Evolutionary conservation across 1,140 invertebrate genomes (phyloP).

Genomic region (Eumeta japonica): DNA sequence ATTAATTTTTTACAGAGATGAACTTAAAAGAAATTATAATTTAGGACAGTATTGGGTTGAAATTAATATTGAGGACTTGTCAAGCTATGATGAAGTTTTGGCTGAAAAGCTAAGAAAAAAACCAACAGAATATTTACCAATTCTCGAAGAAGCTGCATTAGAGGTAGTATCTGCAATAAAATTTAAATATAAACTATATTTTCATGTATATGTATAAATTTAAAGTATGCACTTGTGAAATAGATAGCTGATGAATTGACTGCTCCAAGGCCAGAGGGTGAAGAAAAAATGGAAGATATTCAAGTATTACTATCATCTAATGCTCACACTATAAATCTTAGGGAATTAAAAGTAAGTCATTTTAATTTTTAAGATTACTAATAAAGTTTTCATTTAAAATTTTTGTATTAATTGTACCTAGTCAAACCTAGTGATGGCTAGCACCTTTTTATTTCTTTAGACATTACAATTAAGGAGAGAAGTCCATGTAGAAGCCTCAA

Average conservation of each 20-base stretch:
- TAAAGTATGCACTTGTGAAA: slow-evolving; percentile 10
- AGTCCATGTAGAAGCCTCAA: too few relatives aligned
- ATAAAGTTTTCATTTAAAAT: too few relatives aligned
- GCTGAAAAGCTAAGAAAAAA: slow-evolving; percentile 91
- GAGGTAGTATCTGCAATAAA: slow-evolving; percentile 59
- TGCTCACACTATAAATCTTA: slow-evolving; percentile 76
- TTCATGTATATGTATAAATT: background rate
- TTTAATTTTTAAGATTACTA: slow-evolving; percentile 4
- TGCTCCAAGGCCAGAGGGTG: slow-evolving; percentile 81
- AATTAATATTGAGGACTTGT: slow-evolving; percentile 91
- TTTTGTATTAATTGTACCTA: too few relatives aligned
- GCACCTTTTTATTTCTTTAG: too few relatives aligned
- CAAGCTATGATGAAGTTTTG: slow-evolving; percentile 91
- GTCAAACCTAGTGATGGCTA: too few relatives aligned
- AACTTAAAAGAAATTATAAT: slow-evolving; percentile 92
- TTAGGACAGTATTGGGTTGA: slow-evolving; percentile 88
- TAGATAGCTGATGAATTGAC: slow-evolving; percentile 93
- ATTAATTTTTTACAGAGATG: slow-evolving; percentile 70
- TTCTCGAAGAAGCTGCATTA: slow-evolving; percentile 96
- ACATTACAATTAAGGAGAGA: too few relatives aligned
- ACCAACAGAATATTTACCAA: slow-evolving; percentile 88
- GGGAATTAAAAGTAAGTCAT: slow-evolving; percentile 79
- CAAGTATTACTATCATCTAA: slow-evolving; percentile 89
- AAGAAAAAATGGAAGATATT: slow-evolving; percentile 90
- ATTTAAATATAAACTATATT: slow-evolving; percentile 5